Percentiles rank a stretch among this genome's conserved stretches.
Conservation (phyloP, 2,888 invertebrate species). For the Drosophila meridionalis region DNA sequence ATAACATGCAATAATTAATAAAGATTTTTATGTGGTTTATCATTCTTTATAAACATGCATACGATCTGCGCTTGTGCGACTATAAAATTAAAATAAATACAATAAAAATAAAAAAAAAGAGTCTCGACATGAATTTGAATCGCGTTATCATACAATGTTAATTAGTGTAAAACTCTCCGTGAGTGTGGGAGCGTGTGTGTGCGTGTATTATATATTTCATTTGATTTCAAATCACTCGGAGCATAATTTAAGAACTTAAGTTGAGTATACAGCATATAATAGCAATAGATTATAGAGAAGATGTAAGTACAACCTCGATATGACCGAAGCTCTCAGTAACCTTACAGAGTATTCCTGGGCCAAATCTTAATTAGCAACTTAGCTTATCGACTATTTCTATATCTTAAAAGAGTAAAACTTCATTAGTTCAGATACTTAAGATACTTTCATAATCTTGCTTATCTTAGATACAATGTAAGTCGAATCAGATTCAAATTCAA, state of each 20-base stretch:
- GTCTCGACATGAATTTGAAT: constrained; percentile 32
- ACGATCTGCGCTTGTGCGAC: constrained; percentile 38
- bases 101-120: constrained; percentile 23
- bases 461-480: too few species aligned
- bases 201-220: background rate
- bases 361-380: too few species aligned
- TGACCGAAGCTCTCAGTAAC: background rate
- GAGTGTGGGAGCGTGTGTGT: background rate
- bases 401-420: too few species aligned
- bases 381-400: too few species aligned
- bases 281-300: background rate
- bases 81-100: constrained; percentile 40
- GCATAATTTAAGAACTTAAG: background rate
- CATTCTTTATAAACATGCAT: constrained; percentile 45
- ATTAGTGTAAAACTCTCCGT: constrained; percentile 1
- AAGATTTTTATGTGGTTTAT: constrained; percentile 56
- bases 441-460: too few species aligned
- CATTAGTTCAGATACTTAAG: too few species aligned
- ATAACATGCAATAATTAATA: constrained; percentile 57
- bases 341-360: constrained; percentile 3
- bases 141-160: constrained; percentile 16
- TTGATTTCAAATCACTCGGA: background rate
- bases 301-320: background rate
- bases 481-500: too few species aligned
- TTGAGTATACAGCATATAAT: background rate